Conservation (phyloP, 2,888 invertebrate species). For the Plebejus argus region DNA sequence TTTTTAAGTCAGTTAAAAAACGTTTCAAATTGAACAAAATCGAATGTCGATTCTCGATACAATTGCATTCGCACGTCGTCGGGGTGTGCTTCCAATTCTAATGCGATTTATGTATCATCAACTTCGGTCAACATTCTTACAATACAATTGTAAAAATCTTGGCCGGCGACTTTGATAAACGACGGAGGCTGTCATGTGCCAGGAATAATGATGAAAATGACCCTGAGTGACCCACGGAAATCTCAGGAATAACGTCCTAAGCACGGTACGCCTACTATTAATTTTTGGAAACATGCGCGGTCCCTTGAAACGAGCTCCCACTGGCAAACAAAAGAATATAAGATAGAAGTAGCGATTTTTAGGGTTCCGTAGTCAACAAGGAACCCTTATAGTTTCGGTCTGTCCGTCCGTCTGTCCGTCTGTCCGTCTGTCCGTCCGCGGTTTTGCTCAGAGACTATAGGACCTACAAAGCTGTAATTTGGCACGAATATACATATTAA, state of each 20-base stretch:
- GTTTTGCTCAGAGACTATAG: too few relatives aligned
- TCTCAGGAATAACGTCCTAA: not conserved
- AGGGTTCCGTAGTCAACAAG: too few relatives aligned
- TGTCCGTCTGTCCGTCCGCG: too few relatives aligned
- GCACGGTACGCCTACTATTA: not conserved
- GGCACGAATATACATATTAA: too few relatives aligned
- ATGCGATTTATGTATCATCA: constrained; percentile 8
- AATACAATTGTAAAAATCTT: constrained; percentile 4
- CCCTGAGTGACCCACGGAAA: constrained; percentile 13
- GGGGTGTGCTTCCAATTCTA: constrained; percentile 8
- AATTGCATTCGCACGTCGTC: constrained; percentile 2
- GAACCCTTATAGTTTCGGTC: too few relatives aligned
- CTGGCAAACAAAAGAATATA: too few relatives aligned
- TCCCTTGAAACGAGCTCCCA: not conserved
- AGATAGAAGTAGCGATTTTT: too few relatives aligned
- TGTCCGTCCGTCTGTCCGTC: too few relatives aligned
- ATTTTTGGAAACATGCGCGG: not conserved
- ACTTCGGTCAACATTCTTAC: not conserved
- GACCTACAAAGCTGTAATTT: too few relatives aligned
- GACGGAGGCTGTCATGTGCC: not conserved
- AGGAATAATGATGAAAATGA: not conserved
- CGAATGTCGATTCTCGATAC: not conserved
- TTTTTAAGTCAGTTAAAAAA: not conserved
- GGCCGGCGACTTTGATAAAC: constrained; percentile 3
- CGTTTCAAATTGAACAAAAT: not conserved